Evolutionary conservation across 2,113 vertebrate genomes (phyloP).

Genomic region (Boulengeromyrus knoepffleri): DNA sequence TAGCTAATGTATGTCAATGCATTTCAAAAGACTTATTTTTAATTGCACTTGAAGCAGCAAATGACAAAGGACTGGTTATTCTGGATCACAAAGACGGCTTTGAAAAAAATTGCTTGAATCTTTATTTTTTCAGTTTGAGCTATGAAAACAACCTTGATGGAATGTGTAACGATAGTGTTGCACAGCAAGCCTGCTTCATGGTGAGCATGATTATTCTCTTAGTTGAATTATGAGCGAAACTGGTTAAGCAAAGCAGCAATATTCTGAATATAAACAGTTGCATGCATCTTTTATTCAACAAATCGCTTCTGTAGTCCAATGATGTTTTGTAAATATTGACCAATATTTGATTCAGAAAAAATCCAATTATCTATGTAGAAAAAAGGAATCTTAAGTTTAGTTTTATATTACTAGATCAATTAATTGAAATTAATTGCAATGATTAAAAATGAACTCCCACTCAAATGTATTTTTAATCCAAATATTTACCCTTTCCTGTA

Average conservation of each 20-base stretch:
- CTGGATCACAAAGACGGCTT: background rate
- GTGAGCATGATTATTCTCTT: background rate
- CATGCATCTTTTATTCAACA: background rate
- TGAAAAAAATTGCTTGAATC: background rate
- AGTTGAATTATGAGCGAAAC: background rate
- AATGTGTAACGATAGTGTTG: background rate
- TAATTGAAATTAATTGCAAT: background rate
- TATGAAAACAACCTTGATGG: background rate
- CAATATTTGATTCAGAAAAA: background rate
- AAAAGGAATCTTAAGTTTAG: background rate
- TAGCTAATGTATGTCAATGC: background rate
- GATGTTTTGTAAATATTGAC: background rate
- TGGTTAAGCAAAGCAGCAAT: background rate
- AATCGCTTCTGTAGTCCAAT: background rate
- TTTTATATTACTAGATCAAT: background rate
- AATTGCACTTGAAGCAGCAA: background rate
- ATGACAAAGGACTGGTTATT: background rate
- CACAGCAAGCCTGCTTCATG: background rate
- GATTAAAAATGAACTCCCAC: background rate
- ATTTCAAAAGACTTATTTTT: background rate
- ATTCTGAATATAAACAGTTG: background rate
- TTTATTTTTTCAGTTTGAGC: background rate
- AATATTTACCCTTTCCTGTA: background rate
- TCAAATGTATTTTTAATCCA: background rate
- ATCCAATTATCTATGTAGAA: background rate